A percentile compares a stretch with the other conserved stretches of the same genome.
Evolutionary conservation across 64 coral and sea anemone species (phyloP).

Genomic region (Montipora capricornis): DNA sequence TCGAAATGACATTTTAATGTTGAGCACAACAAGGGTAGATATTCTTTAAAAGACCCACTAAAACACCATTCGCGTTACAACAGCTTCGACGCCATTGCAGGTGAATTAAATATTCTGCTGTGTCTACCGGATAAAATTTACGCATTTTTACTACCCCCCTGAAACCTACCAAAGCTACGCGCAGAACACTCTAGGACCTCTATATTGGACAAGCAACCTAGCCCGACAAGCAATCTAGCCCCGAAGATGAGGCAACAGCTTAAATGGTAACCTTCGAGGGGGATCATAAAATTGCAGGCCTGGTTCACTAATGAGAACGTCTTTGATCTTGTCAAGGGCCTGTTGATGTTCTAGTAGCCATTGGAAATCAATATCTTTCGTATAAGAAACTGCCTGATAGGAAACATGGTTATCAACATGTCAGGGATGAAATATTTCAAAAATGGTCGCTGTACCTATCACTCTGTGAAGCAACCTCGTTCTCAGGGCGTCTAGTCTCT

Average conservation of each 20-base stretch:
- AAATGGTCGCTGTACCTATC: constrained; percentile 45
- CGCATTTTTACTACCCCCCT: too few species aligned
- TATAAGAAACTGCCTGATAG: constrained; percentile 22
- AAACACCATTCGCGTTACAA: too few species aligned
- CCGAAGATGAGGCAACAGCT: constrained; percentile 5
- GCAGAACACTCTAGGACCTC: neutral
- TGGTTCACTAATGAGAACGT: constrained; percentile 7
- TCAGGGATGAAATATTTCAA: constrained; percentile 66
- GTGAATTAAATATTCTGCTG: too few species aligned
- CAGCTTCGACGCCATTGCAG: too few species aligned
- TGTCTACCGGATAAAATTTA: too few species aligned
- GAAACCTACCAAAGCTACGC: too few species aligned
- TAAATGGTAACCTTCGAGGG: constrained; percentile 11
- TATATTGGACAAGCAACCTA: too few species aligned
- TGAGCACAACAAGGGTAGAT: too few species aligned
- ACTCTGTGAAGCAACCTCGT: neutral
- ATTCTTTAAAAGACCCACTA: too few species aligned
- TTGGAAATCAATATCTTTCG: constrained; percentile 20
- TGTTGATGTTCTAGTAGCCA: constrained; percentile 33
- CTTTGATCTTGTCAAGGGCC: constrained; percentile 29
- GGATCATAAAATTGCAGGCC: constrained; percentile 13
- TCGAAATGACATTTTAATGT: too few species aligned
- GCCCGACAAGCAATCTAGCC: neutral
- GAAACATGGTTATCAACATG: constrained; percentile 13
- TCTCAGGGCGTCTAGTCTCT: too few species aligned